Conservation (phyloP, 2,888 invertebrate species). For the Oasisia sp. region DNA sequence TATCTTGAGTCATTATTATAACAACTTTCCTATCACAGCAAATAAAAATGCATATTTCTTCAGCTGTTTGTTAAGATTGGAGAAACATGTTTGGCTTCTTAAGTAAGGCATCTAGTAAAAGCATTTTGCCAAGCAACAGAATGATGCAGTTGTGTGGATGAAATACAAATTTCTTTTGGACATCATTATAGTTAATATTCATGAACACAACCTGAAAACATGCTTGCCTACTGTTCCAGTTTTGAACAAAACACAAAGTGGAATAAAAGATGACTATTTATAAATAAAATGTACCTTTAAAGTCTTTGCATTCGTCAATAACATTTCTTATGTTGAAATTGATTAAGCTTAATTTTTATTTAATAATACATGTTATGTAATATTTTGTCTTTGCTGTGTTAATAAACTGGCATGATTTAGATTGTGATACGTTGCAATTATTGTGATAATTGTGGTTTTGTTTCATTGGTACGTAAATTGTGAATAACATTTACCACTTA, state of each 20-base stretch:
- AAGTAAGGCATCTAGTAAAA: not conserved
- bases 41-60: not conserved
- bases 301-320: too few species aligned
- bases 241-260: not conserved
- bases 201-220: not conserved
- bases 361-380: not conserved
- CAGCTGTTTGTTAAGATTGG: not conserved
- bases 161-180: not conserved
- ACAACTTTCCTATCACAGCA: not conserved
- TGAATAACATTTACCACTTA: not conserved
- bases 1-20: not conserved
- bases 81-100: not conserved
- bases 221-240: not conserved
- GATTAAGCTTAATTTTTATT: not conserved
- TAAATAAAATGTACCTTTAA: not conserved
- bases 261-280: not conserved
- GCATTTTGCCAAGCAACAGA: not conserved
- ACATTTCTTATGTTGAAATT: not conserved
- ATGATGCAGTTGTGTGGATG: not conserved
- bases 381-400: not conserved
- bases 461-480: not conserved
- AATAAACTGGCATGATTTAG: not conserved
- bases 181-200: not conserved
- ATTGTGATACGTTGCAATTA: not conserved
- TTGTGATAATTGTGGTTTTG: not conserved